Conservation (phyloP, 2,113 vertebrate genomes). For the Burhinus bistriatus region DNA sequence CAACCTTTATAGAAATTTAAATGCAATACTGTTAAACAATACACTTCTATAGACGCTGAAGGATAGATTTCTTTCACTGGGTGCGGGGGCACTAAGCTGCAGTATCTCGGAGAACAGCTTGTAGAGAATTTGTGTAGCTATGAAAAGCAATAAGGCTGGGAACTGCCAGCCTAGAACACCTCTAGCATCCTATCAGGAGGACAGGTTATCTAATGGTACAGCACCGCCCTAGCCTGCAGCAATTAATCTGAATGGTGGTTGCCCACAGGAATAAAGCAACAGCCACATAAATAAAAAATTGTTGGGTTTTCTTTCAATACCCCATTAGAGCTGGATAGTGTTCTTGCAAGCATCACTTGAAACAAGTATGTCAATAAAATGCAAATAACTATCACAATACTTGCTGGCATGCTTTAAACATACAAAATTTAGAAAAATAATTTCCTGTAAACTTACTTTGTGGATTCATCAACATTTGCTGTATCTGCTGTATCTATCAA, state of each 20-base stretch:
- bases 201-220: background rate
- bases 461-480: background rate
- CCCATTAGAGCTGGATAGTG: background rate
- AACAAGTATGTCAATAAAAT: background rate
- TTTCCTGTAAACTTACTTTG: background rate
- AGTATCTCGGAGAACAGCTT: background rate
- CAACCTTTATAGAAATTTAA: constrained; percentile 28
- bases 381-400: background rate
- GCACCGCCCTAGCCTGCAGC: background rate
- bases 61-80: background rate
- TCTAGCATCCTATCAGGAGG: background rate
- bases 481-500: background rate
- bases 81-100: background rate
- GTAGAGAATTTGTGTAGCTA: background rate
- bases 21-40: constrained; percentile 8
- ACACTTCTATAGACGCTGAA: background rate
- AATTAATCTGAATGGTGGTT: background rate
- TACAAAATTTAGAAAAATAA: background rate
- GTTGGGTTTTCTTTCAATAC: background rate
- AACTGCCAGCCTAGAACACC: background rate
- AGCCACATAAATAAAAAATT: background rate
- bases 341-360: background rate
- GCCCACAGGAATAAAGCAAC: background rate
- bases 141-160: background rate
- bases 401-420: background rate